Evolutionary conservation across 2,113 vertebrate genomes (phyloP), one percentile per base, ranked within the genome.

Genomic region (Coptodon bakossiorum): DNA sequence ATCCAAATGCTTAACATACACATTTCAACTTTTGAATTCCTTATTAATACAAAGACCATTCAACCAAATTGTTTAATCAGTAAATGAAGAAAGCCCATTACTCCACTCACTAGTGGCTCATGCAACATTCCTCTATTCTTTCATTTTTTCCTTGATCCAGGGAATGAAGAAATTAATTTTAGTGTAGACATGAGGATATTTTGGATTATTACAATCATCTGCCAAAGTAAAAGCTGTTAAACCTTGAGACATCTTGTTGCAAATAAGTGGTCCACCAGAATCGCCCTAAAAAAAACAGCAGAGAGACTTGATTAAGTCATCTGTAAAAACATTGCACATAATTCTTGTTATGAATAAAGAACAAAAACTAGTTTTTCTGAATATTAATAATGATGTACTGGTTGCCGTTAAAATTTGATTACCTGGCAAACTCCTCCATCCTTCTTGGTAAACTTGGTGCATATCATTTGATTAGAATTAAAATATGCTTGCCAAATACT

Each of bases 241-340:
- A 22, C 88, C 95, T 31, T 83, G 83, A 24, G 43, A 81, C 63
- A 89, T 90, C 6, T 0, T 52, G 6, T 92, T 89, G 87, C 94
- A 96, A 85, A 95, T 79, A 5, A 96, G 90, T 34, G 95, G 94
- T 53, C 95, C 93, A 1, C 95, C 95, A 2, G 96, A 96, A 63
- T 96, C 95, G 3, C 94, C 95, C 95, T 95, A 45, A 87, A 63
- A 84, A 5, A 8, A 17, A 89, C 40, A 45, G 22, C 2, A 80
- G 6, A 82, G 68, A 73, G 7, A 66, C 7, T 31, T 57, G 22
- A 52, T 45, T 81, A 5, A 61, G 6, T 59, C 2, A 6, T 22
- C 7, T 7, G 24, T 22, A 27, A 48, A 59, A 52, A 24, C 2
- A 48, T 13, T 52, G 4, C 3, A 83, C 8, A 63, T 24, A 24